These are phyloP conservation scores for Oxytorus armatus DNA, from an alignment of 2,888 invertebrate genomes.

Conservation along the genomic window DNA sequence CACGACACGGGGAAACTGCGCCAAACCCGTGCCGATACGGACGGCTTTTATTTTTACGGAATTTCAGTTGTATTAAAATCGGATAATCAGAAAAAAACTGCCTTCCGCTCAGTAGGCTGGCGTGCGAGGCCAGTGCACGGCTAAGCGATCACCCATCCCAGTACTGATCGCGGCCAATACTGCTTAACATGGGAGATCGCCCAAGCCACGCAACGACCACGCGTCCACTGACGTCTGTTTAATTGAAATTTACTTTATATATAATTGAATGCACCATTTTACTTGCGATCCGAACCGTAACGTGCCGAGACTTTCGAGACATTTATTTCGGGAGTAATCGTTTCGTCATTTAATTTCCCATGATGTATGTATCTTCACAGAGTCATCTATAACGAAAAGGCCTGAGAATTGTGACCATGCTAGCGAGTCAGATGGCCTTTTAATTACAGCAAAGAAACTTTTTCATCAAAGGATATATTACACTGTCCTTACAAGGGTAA, in stretches of 20 bases:
- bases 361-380: background rate
- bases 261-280: background rate
- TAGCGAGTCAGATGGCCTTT: constrained; percentile 38
- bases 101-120: too few relatives aligned
- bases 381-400: background rate
- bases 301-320: background rate
- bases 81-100: too few relatives aligned
- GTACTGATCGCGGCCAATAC: too few relatives aligned
- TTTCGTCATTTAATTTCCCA: background rate
- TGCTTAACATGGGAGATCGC: too few relatives aligned
- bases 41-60: too few relatives aligned
- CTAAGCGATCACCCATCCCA: too few relatives aligned
- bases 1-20: too few relatives aligned
- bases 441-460: constrained; percentile 28
- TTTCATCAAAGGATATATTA: constrained; percentile 14
- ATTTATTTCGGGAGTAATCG: background rate
- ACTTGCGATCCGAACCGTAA: background rate
- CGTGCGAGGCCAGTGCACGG: too few relatives aligned
- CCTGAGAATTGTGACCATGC: constrained; percentile 2
- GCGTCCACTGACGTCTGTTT: too few relatives aligned
- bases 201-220: too few relatives aligned
- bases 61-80: too few relatives aligned
- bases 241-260: background rate
- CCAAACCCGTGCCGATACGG: too few relatives aligned
- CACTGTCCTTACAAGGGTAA: constrained; percentile 14